These are phyloP conservation scores for Falco novaeseelandiae DNA, from an alignment of 2,797 vertebrate species.

Conservation along the genomic window DNA sequence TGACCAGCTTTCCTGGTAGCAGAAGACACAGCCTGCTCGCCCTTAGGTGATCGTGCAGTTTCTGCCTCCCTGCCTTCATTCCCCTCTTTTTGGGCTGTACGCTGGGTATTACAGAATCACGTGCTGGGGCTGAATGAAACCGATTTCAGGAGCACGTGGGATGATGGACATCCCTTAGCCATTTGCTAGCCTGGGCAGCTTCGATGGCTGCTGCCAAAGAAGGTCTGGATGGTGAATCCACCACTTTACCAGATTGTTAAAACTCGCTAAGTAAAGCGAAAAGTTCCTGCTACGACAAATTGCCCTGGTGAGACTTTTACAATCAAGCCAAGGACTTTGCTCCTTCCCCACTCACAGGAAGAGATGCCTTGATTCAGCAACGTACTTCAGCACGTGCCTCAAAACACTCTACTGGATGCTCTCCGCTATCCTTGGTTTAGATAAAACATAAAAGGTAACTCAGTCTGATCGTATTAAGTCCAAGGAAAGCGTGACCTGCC, in stretches of 20 bases:
- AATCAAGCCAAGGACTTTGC: background rate
- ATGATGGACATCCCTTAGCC: background rate
- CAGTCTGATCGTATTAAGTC: background rate
- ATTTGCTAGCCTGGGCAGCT: background rate
- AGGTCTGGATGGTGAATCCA: background rate
- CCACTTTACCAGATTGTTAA: background rate
- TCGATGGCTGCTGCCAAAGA: background rate
- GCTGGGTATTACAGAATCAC: background rate
- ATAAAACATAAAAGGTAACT: background rate
- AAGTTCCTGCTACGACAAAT: background rate
- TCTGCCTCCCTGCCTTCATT: background rate
- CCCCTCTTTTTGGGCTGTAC: rapidly evolving
- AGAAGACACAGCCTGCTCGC: background rate
- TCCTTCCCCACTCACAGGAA: background rate
- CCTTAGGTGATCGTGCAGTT: background rate
- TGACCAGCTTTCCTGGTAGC: background rate
- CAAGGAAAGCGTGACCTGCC: background rate
- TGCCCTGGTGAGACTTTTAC: background rate
- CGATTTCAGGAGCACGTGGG: background rate
- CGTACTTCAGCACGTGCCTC: background rate
- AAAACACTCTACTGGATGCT: background rate
- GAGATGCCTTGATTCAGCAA: background rate
- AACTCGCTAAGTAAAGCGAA: background rate
- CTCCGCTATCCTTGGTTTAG: background rate
- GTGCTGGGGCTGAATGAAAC: background rate